phyloP scores from a whole-genome alignment of 2,888 invertebrate genomes.

The Agrotis clavis region DNA sequence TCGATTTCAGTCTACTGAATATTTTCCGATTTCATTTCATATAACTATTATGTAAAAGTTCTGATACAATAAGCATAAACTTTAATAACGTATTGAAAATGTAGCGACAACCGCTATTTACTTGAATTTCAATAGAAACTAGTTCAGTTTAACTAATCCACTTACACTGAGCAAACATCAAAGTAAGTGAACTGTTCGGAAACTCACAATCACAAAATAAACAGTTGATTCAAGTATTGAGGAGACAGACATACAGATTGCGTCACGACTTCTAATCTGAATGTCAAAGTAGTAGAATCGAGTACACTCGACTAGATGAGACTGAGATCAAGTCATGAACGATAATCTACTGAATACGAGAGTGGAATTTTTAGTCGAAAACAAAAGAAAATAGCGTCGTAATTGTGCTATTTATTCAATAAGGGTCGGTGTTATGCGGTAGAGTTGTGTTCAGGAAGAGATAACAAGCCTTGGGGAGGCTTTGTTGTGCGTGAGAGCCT shows the following conservation, averaged over 20 bases:
- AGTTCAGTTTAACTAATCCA: too few relatives aligned
- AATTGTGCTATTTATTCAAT: constrained; percentile 38
- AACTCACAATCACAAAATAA: constrained; percentile 40
- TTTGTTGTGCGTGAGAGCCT: constrained; percentile 16
- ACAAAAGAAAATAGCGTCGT: constrained; percentile 21
- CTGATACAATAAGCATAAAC: too few relatives aligned
- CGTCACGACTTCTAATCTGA: constrained; percentile 61
- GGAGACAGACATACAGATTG: constrained; percentile 46
- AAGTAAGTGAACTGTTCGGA: constrained; percentile 4
- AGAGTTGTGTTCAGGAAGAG: not conserved
- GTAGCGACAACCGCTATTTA: too few relatives aligned
- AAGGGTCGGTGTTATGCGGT: not conserved
- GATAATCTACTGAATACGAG: constrained; percentile 27
- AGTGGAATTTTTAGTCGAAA: constrained; percentile 28
- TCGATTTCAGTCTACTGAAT: too few relatives aligned
- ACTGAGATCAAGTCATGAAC: constrained; percentile 23
- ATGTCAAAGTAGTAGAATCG: constrained; percentile 65
- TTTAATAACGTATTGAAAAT: too few relatives aligned
- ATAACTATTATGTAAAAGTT: too few relatives aligned
- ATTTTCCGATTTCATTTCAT: too few relatives aligned
- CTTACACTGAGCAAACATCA: not conserved
- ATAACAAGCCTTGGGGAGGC: constrained; percentile 2
- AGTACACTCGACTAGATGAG: constrained; percentile 51
- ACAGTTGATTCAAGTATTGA: constrained; percentile 36
- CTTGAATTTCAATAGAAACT: too few relatives aligned